phyloP scores from a whole-genome alignment of 2,113 vertebrate species.

The Solea solea region DNA sequence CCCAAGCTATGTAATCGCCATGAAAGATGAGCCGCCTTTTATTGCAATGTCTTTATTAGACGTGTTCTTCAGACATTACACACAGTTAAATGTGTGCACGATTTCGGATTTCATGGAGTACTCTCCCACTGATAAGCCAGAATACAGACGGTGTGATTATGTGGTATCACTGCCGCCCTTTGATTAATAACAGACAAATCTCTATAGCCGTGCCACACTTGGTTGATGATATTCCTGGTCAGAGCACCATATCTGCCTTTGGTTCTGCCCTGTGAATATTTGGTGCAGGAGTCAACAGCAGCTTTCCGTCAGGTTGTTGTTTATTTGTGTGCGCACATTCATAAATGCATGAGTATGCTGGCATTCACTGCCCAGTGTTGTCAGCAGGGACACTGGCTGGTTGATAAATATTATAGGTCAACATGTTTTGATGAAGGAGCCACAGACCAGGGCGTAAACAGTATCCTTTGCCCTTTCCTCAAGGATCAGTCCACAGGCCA shows the following conservation, averaged over 20 bases:
- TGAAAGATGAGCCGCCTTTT: conserved; percentile 67
- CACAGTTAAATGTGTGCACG: conserved; percentile 52
- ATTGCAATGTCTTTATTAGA: conserved; percentile 74
- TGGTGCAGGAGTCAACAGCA: conserved; percentile 32
- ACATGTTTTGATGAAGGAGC: conserved; percentile 70
- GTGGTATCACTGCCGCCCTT: conserved; percentile 19
- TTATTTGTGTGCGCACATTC: conserved; percentile 49
- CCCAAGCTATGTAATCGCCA: conserved; percentile 67
- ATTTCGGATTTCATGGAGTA: conserved; percentile 62
- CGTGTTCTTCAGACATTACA: conserved; percentile 67
- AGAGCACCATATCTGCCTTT: conserved; percentile 22
- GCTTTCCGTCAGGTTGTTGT: conserved; percentile 6
- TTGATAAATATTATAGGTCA: conserved; percentile 77
- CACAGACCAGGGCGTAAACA: conserved; percentile 52
- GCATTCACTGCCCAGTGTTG: conserved; percentile 27
- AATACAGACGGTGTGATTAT: conserved; percentile 44
- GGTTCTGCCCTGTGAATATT: conserved; percentile 20
- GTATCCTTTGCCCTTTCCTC: conserved; percentile 40
- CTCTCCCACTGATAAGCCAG: conserved; percentile 47
- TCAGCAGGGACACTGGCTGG: conserved; percentile 54
- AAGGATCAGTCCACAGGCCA: conserved; percentile 51
- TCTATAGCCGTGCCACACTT: conserved; percentile 15
- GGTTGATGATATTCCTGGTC: conserved; percentile 21
- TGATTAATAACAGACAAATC: conserved; percentile 59
- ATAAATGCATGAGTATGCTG: conserved; percentile 64